A percentile compares a stretch with the other conserved stretches of the same genome.
These are phyloP conservation scores for Antedon bifida DNA, from an alignment of 35 echinoderm and acorn worm genomes.

Conservation along the genomic window DNA sequence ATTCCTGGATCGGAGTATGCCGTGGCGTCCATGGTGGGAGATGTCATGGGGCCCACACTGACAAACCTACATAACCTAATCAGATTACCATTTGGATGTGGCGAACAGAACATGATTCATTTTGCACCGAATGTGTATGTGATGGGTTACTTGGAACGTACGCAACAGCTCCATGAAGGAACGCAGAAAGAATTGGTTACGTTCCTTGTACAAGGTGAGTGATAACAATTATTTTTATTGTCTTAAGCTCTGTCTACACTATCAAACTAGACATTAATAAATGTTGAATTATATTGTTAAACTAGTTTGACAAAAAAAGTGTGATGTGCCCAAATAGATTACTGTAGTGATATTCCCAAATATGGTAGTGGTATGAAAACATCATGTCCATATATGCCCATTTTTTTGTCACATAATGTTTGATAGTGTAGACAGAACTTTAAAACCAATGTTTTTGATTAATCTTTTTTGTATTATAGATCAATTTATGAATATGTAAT, in stretches of 20 bases:
- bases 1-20: constrained; percentile 88
- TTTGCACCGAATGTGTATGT: constrained; percentile 99
- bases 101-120: constrained; percentile 99
- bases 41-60: constrained; percentile 96
- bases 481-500: no score
- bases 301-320: no score
- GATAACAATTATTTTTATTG: no score
- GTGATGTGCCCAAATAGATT: background rate
- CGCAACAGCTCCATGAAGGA: constrained; percentile 59
- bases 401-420: no score
- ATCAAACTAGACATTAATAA: background rate
- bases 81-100: constrained; percentile 85
- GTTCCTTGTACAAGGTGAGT: constrained; percentile 70
- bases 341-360: no score
- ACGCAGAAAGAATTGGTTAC: constrained; percentile 51
- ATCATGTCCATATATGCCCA: no score
- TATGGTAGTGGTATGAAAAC: no score
- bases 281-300: background rate
- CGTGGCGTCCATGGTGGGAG: constrained; percentile 60
- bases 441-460: no score
- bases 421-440: no score
- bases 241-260: no score
- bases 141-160: constrained; percentile 64
- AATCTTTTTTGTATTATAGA: no score
- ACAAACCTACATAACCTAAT: constrained; percentile 90